Conservation (phyloP, 2,113 vertebrate species). For the Seriola aureovittata region DNA sequence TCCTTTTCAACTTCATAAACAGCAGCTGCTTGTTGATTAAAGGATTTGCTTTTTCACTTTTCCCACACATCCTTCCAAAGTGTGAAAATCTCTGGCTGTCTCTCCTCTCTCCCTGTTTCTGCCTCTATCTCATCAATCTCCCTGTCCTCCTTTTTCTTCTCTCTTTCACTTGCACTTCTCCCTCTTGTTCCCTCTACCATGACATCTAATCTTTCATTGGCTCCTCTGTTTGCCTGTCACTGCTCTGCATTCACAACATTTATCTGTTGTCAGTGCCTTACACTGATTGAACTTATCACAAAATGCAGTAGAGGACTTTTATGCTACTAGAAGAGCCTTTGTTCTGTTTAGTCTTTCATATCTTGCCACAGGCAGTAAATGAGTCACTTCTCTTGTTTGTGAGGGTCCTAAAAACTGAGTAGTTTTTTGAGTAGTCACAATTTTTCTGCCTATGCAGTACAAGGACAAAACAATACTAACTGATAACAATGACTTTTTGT, state of each 20-base stretch:
- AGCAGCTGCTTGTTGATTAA: constrained; percentile 42
- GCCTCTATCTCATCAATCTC: not conserved
- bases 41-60: constrained; percentile 54
- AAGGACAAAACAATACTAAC: no score
- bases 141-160: not conserved
- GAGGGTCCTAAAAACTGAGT: no score
- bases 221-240: not conserved
- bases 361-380: no score
- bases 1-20: not conserved
- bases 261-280: not conserved
- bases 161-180: not conserved
- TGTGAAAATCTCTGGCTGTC: constrained; percentile 3
- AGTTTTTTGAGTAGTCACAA: no score
- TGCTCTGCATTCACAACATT: not conserved
- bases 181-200: not conserved
- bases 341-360: no score
- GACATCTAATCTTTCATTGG: not conserved
- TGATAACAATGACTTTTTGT: no score
- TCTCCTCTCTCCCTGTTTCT: not conserved
- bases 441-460: no score
- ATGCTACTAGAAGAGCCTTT: no score
- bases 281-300: not conserved
- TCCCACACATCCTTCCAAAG: constrained; percentile 57
- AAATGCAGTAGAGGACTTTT: not conserved
- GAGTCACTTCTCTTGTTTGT: no score